A percentile compares a stretch with the other conserved stretches of the same genome.
phyloP scores from a whole-genome alignment of 1,140 invertebrate genomes.

The Belonocnema kinseyi region DNA sequence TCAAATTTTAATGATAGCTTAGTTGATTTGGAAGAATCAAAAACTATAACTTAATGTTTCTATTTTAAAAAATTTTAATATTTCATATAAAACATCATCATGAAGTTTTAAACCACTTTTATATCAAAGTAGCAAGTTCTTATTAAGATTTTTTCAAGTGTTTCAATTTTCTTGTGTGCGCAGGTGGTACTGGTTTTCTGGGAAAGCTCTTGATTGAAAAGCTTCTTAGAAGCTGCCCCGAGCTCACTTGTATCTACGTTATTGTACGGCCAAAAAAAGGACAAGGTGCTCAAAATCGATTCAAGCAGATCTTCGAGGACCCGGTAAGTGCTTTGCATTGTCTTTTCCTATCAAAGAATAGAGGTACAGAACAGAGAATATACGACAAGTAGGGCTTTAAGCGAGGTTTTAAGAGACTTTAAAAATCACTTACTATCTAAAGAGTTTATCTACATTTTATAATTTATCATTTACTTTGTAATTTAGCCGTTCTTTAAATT shows the following conservation, averaged over 20 bases:
- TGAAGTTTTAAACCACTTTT: too few species aligned
- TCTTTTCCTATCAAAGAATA: conserved; percentile 11
- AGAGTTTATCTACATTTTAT: too few species aligned
- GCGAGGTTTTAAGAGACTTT: neutral
- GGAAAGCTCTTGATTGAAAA: conserved; percentile 89
- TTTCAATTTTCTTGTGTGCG: neutral
- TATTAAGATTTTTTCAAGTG: too few species aligned
- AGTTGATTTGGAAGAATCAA: too few species aligned
- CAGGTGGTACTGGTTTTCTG: conserved; percentile 80
- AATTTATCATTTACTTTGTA: too few species aligned
- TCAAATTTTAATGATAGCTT: too few species aligned
- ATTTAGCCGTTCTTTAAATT: too few species aligned
- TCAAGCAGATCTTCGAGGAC: conserved; percentile 81
- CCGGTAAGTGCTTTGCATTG: conserved; percentile 75
- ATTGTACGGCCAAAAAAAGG: conserved; percentile 87
- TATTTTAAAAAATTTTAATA: too few species aligned
- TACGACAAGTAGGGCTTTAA: neutral
- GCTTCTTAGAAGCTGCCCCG: conserved; percentile 85
- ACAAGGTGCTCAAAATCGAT: conserved; percentile 79
- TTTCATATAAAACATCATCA: too few species aligned
- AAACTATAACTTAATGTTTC: too few species aligned
- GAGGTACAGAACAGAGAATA: neutral
- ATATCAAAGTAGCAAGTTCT: too few species aligned
- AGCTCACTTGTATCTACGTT: conserved; percentile 85
- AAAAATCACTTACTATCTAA: neutral